Base-by-base conservation (phyloP, 2,797 vertebrate genomes). In the Gobionotothen gibberifrons region DNA sequence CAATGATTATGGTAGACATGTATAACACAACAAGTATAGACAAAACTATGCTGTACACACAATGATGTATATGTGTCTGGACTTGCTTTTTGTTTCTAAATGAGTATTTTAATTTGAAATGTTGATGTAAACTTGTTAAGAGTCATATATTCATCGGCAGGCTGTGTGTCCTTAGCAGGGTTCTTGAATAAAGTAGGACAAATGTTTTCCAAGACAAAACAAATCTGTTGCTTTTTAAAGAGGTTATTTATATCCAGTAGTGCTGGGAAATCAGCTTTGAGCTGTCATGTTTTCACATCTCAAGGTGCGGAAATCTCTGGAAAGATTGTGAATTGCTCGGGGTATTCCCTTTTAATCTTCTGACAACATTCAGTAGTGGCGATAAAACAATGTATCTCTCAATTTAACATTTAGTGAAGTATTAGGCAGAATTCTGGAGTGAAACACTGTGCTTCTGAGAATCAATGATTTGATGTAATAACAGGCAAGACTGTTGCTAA, bases 331-430 rank as follows among this genome's bases (percentile, higher is more conserved):
- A 49, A 59, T 43, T 1, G 40, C 62, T 56, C 4, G 16, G 53
- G 55, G 72, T 13, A 17, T 63, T 58, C 32, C 22, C 12, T 43
- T 62, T 44, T 48, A 46, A 43, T 75, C 17, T 48, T 67, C 19
- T 26, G 21, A 66, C 55, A 79, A 17, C 10, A 42, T 15, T 58
- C n/a, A 15, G 53, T 8, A 54, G 32, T n/a, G 48, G 14, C 11
- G 26, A 9, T 26, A 5, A 51, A 44, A 26, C 57, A 32, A 54
- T 14, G 3, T 3, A 62, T 57, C 46, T 67, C 15, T 72, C 21
- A 46, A 39, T 55, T 19, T 74, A n/a, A 70, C 60, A 70, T 49
- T 55, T 29, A 15, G 5, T 46, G 46, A 47, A n/a, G 58, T n/a
- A 26, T 47, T 26, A 10, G n/a, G 8, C 21, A 22, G 15, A 29